Base-by-base conservation (phyloP, 2,888 invertebrate genomes). In the Thera obeliscata region DNA sequence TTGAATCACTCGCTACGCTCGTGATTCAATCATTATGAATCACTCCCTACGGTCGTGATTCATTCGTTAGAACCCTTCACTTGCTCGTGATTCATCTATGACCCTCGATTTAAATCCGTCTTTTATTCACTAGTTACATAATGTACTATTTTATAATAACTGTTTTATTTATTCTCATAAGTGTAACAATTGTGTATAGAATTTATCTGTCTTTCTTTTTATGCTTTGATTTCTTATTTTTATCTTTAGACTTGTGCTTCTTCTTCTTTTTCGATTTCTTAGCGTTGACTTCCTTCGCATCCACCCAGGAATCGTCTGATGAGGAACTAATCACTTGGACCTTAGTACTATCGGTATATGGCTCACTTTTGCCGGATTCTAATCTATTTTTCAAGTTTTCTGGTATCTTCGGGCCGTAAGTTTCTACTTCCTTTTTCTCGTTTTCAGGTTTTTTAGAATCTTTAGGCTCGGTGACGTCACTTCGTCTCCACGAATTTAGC, bases 341-440 rank as follows among this genome's bases (percentile, higher is more conserved):
- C 12, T 76, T 66, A 59, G 56, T 61, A 8, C 6, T 61, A 56
- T 22, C 9, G n/a, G 49, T 46, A 43, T 59, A 54, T 7, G 60
- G 5, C 36, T 71, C 61, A 49, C 67, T 77, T 48, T 54, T 69
- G 76, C 48, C 77, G 78, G 74, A 76, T 69, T 86, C 80, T 57
- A 90, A 66, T 64, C 83, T 81, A 56, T 83, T 87, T 68, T 83
- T 81, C 50, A 93, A 76, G 74, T 84, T 93, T 8, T 93, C 91
- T 0, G 95, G 95, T 72, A 95, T 90, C 79, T 91, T 94, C 0
- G 95, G 95, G 0, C 95, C 95, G 62, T 95, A 95, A 12, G 90
- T 81, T 75, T 92, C 79, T 54, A 48, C 41, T 36, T 69, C 69
- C 52, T 67, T 70, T 52, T 71, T 55, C 8, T 33, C 38, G 8